Base-by-base conservation (phyloP, 1,140 invertebrate species). In the Halotydeus destructor region DNA sequence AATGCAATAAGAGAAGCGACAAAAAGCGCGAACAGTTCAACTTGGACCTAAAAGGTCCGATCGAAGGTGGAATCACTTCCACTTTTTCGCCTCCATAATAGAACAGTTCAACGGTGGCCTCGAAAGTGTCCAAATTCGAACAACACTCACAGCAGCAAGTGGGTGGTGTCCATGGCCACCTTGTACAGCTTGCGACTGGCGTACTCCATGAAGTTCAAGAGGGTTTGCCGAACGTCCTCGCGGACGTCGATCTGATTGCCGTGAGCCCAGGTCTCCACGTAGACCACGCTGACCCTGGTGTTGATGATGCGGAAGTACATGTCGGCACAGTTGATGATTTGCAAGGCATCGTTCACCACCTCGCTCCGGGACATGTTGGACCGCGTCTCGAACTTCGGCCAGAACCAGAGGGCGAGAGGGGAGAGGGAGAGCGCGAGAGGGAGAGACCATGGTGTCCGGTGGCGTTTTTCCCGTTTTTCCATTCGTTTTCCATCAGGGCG, bases 311-410 rank as follows among this genome's bases (percentile, higher is more conserved):
- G 75, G 64, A 84, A 88, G 60, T 89, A 91, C 72, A 91, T 65
- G 68, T 94, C 86, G 41, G 84, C 84, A 59, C 91, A 89, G 63
- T 94, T 93, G 37, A 83, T 84, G 50, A 91, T 82, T 69, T 91
- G 84, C 56, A 93, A 79, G 37, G 84, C 82, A 64, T 91, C 85
- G 55, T 84, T 79, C 43, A 91, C 76, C 39, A 91, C 82, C 60
- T 89, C 78, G 5, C 75, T 69, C 44, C 83, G 66, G 28, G 77
- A 85, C 46, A 81, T 79, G 61, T 88, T 88, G 16, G 25, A 8
- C 38, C 83, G 69, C 54, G 78, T 76, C 51, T 86, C 82, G 61
- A 88, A 88, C 72, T 75, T 56, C 30, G 12, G 22, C 5, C 5
- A 6, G 18, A 18, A 25, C 6, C 6, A 43, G 26, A 24, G 8